Percentiles rank a stretch among this genome's conserved stretches.
Conservation (phyloP, 2,888 invertebrate genomes). For the Mantis religiosa region DNA sequence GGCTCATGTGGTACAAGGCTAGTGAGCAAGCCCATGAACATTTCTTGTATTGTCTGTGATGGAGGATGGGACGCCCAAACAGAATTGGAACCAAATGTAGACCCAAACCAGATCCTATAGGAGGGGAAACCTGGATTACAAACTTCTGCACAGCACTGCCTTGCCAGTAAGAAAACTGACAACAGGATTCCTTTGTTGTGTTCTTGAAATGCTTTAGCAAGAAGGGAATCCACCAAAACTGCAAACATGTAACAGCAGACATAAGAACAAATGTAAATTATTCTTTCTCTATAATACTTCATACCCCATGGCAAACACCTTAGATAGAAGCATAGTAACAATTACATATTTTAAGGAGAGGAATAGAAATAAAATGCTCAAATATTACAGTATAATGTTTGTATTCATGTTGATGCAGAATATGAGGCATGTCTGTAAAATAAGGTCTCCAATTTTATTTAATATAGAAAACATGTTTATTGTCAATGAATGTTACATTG, state of each 20-base stretch:
- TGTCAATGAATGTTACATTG: no score
- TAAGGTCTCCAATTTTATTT: no score
- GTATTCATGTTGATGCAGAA: no score
- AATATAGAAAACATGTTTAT: no score
- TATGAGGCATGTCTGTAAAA: no score
- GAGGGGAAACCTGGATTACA: neutral
- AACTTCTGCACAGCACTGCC: neutral
- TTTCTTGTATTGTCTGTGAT: neutral
- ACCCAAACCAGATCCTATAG: neutral
- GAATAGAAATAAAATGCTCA: no score
- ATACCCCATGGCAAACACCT: no score
- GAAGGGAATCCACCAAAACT: neutral
- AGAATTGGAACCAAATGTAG: slow-evolving; percentile 1
- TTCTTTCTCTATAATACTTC: no score
- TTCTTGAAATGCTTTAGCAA: slow-evolving; percentile 1
- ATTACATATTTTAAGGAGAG: no score
- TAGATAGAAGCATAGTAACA: no score
- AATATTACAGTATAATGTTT: no score
- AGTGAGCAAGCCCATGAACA: neutral
- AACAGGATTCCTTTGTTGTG: neutral
- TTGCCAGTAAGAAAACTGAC: neutral
- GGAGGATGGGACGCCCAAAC: neutral
- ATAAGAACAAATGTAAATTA: no score
- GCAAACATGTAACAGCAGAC: neutral
- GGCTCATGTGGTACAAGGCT: slow-evolving; percentile 1